A percentile compares a stretch with the other conserved stretches of the same genome.
Evolutionary conservation across 2,888 invertebrate genomes (phyloP).

Genomic region (Girardia tigrina): DNA sequence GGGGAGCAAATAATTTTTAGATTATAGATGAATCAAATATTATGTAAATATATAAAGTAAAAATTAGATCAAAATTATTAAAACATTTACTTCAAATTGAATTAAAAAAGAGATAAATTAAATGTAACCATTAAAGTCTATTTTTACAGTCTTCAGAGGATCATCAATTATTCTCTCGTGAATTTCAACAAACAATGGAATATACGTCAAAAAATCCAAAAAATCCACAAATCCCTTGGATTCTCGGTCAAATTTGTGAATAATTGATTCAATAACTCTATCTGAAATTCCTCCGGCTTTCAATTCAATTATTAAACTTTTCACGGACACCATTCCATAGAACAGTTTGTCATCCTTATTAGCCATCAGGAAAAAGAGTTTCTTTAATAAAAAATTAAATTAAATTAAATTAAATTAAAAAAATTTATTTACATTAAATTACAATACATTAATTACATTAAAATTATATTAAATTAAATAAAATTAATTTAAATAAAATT

Average conservation of each 20-base stretch:
- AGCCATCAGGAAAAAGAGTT: slow-evolving; percentile 44
- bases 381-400: slow-evolving; percentile 39
- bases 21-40: no score
- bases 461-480: no score
- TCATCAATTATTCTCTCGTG: slow-evolving; percentile 46
- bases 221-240: slow-evolving; percentile 46
- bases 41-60: no score
- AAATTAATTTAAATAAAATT: no score
- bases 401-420: no score
- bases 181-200: slow-evolving; percentile 49
- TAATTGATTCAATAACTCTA: slow-evolving; percentile 43
- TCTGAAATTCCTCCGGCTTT: slow-evolving; percentile 46
- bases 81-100: no score
- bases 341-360: slow-evolving; percentile 40
- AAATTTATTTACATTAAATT: no score
- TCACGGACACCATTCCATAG: slow-evolving; percentile 41
- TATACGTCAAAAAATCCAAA: slow-evolving; percentile 48
- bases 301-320: slow-evolving; percentile 44
- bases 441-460: no score
- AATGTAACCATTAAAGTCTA: no score
- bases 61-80: no score
- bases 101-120: no score
- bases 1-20: no score
- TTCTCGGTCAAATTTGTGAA: slow-evolving; percentile 47
- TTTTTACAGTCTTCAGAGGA: slow-evolving; percentile 39